Percentiles rank a stretch among this genome's conserved stretches.
Conservation (phyloP, 2,797 vertebrate species). For the Chelonia mydas region DNA sequence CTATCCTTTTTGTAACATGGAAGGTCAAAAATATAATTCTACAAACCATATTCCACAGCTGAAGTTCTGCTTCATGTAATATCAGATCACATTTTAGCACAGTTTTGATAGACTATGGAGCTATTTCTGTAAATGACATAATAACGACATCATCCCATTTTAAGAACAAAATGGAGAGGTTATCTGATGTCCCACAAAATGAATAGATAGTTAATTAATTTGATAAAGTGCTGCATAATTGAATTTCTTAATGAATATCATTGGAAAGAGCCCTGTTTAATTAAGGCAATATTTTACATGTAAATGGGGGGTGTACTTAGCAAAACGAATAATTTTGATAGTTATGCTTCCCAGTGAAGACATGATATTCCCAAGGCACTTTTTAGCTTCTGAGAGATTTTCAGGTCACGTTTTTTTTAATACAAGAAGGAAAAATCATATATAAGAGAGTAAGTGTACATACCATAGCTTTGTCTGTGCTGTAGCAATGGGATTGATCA, state of each 20-base stretch:
- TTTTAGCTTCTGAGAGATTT: not conserved
- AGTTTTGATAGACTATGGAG: not conserved
- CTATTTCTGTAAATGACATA: constrained; percentile 43
- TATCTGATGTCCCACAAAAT: constrained; percentile 60
- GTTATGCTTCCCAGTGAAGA: not conserved
- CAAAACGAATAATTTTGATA: constrained; percentile 1
- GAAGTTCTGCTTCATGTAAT: not conserved
- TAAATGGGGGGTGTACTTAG: not conserved
- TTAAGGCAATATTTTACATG: constrained; percentile 23
- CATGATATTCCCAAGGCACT: not conserved
- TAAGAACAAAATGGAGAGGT: constrained; percentile 46
- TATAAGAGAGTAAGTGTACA: not conserved
- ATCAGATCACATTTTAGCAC: not conserved
- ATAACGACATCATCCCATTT: constrained; percentile 48
- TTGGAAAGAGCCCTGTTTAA: constrained; percentile 11
- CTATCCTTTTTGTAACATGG: not conserved
- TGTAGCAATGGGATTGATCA: not conserved
- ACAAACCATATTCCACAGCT: not conserved
- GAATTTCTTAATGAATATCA: constrained; percentile 51
- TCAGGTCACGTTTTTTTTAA: not conserved
- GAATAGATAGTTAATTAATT: constrained; percentile 49
- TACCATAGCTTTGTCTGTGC: not conserved
- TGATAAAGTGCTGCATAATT: constrained; percentile 47
- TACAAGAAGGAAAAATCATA: not conserved
- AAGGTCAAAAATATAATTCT: not conserved